Percentiles rank a stretch among this genome's conserved stretches.
phyloP scores from a whole-genome alignment of 64 coral and sea anemone genomes.

The Montipora cactus region DNA sequence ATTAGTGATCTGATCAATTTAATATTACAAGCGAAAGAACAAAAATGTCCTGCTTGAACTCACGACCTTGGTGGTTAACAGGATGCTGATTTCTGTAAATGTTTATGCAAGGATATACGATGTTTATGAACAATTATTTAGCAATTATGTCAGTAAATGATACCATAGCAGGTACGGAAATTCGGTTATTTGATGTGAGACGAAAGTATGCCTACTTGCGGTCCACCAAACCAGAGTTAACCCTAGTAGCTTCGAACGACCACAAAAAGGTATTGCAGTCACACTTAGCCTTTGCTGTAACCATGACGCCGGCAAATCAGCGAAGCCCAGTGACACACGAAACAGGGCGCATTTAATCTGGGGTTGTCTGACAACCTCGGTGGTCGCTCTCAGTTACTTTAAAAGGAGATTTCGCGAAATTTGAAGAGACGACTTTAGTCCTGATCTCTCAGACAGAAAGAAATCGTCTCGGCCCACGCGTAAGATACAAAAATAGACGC shows the following conservation, averaged over 20 bases:
- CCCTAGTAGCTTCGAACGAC: not conserved
- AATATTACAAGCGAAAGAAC: not conserved
- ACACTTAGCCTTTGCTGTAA: too few species aligned
- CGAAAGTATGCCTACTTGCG: slow-evolving; percentile 6
- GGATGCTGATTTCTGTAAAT: not conserved
- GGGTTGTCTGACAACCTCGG: not conserved
- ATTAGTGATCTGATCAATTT: not conserved
- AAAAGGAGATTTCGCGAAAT: not conserved
- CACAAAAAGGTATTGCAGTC: too few species aligned
- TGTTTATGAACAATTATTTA: slow-evolving; percentile 48
- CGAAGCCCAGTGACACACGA: not conserved
- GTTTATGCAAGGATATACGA: slow-evolving; percentile 22
- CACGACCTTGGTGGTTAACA: not conserved
- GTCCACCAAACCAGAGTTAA: not conserved
- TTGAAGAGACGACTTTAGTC: not conserved
- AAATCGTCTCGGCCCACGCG: not conserved
- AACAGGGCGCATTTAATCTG: not conserved
- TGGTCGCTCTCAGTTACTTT: not conserved
- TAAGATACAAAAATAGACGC: not conserved
- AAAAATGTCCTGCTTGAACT: slow-evolving; percentile 19
- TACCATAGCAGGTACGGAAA: not conserved
- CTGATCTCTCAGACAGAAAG: not conserved
- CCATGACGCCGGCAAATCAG: not conserved
- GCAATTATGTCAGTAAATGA: not conserved
- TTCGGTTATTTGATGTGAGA: slow-evolving; percentile 5